These are phyloP conservation scores for Druceiella hillmani DNA, from an alignment of 2,888 invertebrate species.

Conservation along the genomic window DNA sequence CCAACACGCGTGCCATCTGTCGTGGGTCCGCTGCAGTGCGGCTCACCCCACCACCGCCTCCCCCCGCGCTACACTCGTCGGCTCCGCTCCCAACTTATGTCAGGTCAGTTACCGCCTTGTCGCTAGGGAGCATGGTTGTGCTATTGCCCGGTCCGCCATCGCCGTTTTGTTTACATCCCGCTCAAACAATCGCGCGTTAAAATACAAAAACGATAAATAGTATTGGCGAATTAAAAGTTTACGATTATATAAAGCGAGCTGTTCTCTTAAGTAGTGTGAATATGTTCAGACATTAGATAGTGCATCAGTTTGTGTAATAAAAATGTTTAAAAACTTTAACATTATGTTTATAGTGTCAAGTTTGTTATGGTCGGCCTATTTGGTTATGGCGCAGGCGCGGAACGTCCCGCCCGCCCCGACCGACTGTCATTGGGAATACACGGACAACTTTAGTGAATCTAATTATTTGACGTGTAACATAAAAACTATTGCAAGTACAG, in stretches of 20 bases:
- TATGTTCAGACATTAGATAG: too few relatives aligned
- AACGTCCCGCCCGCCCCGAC: constrained; percentile 57
- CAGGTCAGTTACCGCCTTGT: constrained; percentile 56
- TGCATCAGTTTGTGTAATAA: too few relatives aligned
- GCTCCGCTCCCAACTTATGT: constrained; percentile 51
- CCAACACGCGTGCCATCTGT: constrained; percentile 54
- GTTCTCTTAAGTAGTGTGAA: too few relatives aligned
- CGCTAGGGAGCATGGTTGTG: constrained; percentile 53
- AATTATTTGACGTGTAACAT: constrained; percentile 64
- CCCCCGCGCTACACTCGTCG: constrained; percentile 40
- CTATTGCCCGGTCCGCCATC: constrained; percentile 48
- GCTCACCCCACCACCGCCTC: constrained; percentile 28
- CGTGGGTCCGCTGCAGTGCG: constrained; percentile 46
- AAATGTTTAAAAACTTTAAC: constrained; percentile 44
- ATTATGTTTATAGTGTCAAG: constrained; percentile 51
- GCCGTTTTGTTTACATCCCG: constrained; percentile 47
- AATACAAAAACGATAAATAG: too few relatives aligned
- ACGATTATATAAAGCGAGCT: too few relatives aligned
- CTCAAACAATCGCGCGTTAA: neutral
- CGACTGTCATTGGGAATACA: constrained; percentile 70
- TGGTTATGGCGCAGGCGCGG: constrained; percentile 50
- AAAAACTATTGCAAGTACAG: constrained; percentile 66
- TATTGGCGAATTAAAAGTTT: too few relatives aligned
- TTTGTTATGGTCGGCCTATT: constrained; percentile 42
- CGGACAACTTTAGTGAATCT: constrained; percentile 53